A percentile compares a stretch with the other conserved stretches of the same genome.
Conservation (phyloP, 1,140 invertebrate genomes). For the Drosophila seguyi region DNA sequence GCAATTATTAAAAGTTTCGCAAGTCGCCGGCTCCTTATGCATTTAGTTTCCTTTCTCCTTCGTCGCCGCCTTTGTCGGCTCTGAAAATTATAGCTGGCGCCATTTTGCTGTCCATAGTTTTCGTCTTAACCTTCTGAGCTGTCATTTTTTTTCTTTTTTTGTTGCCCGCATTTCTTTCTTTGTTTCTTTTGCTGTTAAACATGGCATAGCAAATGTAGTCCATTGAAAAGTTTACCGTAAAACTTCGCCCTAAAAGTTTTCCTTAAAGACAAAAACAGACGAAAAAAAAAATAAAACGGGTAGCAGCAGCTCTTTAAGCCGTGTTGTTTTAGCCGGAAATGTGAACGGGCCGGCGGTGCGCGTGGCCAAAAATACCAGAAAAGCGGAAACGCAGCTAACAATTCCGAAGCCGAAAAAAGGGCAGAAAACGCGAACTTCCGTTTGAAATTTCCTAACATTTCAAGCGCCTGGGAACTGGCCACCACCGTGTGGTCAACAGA, state of each 20-base stretch:
- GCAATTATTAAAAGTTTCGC: slow-evolving; percentile 78
- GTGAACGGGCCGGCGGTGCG: slow-evolving; percentile 31
- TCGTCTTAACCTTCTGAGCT: slow-evolving; percentile 33
- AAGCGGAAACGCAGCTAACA: slow-evolving; percentile 73
- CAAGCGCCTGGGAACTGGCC: slow-evolving; percentile 12
- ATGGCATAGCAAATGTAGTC: slow-evolving; percentile 71
- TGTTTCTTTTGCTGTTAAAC: slow-evolving; percentile 59
- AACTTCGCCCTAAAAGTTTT: slow-evolving; percentile 30
- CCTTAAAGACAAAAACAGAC: slow-evolving; percentile 54
- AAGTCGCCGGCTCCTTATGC: slow-evolving; percentile 40
- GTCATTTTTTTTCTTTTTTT: slow-evolving; percentile 24
- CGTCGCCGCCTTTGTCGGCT: slow-evolving; percentile 41
- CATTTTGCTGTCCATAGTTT: slow-evolving; percentile 56
- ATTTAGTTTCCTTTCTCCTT: slow-evolving; percentile 18
- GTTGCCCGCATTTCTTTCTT: not conserved
- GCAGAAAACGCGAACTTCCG: slow-evolving; percentile 76
- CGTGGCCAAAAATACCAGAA: slow-evolving; percentile 41
- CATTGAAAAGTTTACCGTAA: slow-evolving; percentile 52
- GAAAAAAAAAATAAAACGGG: not conserved
- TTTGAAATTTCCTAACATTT: slow-evolving; percentile 69
- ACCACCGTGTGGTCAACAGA: slow-evolving; percentile 67
- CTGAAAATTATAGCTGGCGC: slow-evolving; percentile 61
- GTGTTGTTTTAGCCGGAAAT: slow-evolving; percentile 49
- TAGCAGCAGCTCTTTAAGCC: slow-evolving; percentile 15
- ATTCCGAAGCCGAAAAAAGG: slow-evolving; percentile 74